These are phyloP conservation scores for Arenaria interpres DNA, from an alignment of 2,113 vertebrate species.

Conservation along the genomic window DNA sequence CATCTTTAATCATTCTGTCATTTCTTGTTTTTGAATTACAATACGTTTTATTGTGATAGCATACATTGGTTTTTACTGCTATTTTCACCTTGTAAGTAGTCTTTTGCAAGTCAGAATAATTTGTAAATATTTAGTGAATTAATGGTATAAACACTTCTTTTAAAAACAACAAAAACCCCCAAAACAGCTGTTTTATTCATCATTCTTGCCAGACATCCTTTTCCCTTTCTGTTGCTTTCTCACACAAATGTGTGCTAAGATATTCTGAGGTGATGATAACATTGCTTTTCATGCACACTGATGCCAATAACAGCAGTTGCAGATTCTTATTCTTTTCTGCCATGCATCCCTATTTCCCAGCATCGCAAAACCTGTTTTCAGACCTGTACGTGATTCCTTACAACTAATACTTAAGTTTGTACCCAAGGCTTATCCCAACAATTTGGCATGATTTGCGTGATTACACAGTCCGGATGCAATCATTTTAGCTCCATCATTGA, in stretches of 20 bases:
- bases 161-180: not conserved
- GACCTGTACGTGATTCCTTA: not conserved
- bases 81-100: not conserved
- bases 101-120: not conserved
- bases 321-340: not conserved
- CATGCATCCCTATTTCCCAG: not conserved
- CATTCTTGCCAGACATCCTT: not conserved
- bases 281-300: not conserved
- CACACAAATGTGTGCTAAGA: not conserved
- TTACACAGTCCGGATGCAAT: not conserved
- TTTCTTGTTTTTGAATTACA: not conserved
- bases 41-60: not conserved
- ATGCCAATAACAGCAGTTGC: not conserved
- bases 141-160: not conserved
- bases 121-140: not conserved
- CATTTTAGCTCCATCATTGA: not conserved
- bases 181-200: not conserved
- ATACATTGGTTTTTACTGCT: not conserved
- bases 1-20: not conserved
- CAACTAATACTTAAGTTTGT: not conserved
- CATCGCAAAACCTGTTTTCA: not conserved
- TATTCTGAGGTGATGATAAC: not conserved
- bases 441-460: not conserved
- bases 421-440: not conserved
- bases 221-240: not conserved